Evolutionary conservation across 1,140 invertebrate species (phyloP), one percentile per base, ranked within the genome.

Genomic region (Drosophila nebulosa): DNA sequence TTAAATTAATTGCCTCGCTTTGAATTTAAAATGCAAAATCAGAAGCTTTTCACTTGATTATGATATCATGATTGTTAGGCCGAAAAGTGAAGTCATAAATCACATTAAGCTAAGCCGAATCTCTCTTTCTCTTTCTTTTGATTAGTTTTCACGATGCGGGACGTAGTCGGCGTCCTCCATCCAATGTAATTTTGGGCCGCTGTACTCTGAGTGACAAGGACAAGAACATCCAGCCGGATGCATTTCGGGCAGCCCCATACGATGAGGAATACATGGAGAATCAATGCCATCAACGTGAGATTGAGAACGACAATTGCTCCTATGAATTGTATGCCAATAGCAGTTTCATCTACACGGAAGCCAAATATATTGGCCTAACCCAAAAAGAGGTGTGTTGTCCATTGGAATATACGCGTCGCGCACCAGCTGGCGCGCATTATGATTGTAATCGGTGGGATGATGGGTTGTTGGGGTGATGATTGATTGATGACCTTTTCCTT

Each of bases 201-300:
- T 95, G 94, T 72, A 92, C 92, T 26, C 79, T 95, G 35, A 94
- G 93, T 74, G 89, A 91, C 35, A 92, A 93, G 70, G 93, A 94
- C 79, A 93, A 94, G 78, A 94, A 93, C 80, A 92, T 94, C 6
- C 92, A 93, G 64, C 94, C 94, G 0, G 93, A 93, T 75, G 93
- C 93, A 0, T 95, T 93, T 65, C 89, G 94, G 26, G 93, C 93
- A 0, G 93, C 94, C 4, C 93, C 93, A 65, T 93, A 92, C 64
- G 92, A 94, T 57, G 94, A 94, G 26, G 93, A 94, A 71, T 95
- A 95, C 71, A 93, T 94, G 61, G 94, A 95, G 78, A 94, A 94
- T 89, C 94, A 94, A 77, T 95, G 94, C 74, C 77, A 92, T 10
- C 92, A 89, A 24, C 73, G 86, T 26, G 50, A 75, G 14, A 71